phyloP scores from a whole-genome alignment of 2,113 vertebrate species.

The Mobula hypostoma region DNA sequence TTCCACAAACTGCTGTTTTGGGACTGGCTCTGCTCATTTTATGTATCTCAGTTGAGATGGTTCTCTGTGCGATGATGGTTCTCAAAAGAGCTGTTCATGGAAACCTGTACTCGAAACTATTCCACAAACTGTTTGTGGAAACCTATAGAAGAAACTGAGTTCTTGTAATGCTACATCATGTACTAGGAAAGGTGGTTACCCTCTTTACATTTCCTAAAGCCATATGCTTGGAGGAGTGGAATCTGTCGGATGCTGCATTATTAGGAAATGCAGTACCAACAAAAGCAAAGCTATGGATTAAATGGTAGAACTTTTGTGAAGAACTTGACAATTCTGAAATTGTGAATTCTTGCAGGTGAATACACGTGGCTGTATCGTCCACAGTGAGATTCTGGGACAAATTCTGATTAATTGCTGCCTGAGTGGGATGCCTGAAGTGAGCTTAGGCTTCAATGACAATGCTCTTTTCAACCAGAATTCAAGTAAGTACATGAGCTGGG shows the following conservation, averaged over 20 bases:
- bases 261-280: not conserved
- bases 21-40: not conserved
- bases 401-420: not conserved
- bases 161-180: not conserved
- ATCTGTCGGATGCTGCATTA: not conserved
- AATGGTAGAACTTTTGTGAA: not conserved
- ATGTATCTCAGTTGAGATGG: not conserved
- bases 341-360: constrained; percentile 23
- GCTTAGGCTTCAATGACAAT: constrained; percentile 15
- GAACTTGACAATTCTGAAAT: not conserved
- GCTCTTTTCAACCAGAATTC: constrained; percentile 1
- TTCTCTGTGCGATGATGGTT: too few relatives aligned
- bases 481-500: not conserved
- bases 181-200: not conserved
- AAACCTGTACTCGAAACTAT: too few relatives aligned
- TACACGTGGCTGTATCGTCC: not conserved
- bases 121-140: too few relatives aligned
- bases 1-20: not conserved
- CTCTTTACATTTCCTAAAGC: not conserved
- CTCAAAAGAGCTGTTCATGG: too few relatives aligned
- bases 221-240: not conserved
- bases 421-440: constrained; percentile 33
- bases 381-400: constrained; percentile 28
- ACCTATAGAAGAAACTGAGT: too few relatives aligned
- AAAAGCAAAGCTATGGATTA: not conserved